Conservation (phyloP, 2,888 invertebrate species). For the Trichopria drosophilae region DNA sequence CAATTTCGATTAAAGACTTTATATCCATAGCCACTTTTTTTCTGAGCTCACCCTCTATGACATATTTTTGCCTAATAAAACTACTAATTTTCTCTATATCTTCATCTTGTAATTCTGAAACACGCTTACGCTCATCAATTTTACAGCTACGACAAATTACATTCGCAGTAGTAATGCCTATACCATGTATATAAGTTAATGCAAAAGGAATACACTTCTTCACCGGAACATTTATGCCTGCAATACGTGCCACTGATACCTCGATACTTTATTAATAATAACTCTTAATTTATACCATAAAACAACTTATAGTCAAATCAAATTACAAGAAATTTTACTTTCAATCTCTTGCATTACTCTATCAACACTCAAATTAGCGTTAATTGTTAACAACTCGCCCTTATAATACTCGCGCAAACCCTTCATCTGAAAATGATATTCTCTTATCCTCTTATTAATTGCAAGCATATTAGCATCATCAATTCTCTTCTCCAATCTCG, state of each 20-base stretch:
- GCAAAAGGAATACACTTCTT: slow-evolving; percentile 10
- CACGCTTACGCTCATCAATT: slow-evolving; percentile 6
- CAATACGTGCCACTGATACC: slow-evolving; percentile 19
- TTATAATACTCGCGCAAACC: no score
- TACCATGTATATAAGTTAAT: slow-evolving; percentile 21
- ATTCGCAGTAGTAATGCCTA: slow-evolving; percentile 12
- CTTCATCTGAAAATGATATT: no score
- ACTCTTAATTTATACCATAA: no score
- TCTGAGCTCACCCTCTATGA: slow-evolving; percentile 16
- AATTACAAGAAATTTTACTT: no score
- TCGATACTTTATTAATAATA: slow-evolving; percentile 12
- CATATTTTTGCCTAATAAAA: slow-evolving; percentile 7
- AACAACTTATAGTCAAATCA: no score
- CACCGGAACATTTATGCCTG: slow-evolving; percentile 17
- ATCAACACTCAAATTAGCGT: no score
- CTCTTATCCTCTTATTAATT: no score
- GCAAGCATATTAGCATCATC: no score
- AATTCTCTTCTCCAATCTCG: no score
- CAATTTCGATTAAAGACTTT: slow-evolving; percentile 15
- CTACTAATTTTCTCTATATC: slow-evolving; percentile 8
- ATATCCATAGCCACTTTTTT: slow-evolving; percentile 15
- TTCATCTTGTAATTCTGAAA: slow-evolving; percentile 11
- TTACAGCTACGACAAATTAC: slow-evolving; percentile 2
- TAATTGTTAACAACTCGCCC: no score
- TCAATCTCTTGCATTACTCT: no score